Evolutionary conservation across 2,797 vertebrate genomes (phyloP), one percentile per base, ranked within the genome.

Genomic region (Micropoecilia bifurca): DNA sequence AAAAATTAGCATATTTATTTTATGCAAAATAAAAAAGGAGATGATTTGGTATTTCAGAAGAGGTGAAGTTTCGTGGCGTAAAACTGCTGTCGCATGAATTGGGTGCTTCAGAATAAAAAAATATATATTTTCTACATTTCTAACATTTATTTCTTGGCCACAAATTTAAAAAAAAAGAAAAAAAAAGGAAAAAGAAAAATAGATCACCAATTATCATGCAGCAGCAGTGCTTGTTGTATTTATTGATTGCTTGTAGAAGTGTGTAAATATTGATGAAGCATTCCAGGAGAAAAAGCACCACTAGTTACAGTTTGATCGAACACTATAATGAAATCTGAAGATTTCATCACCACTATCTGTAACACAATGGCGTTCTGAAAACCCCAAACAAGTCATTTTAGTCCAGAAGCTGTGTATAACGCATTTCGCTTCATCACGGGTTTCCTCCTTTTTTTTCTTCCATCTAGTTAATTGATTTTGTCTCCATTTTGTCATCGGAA

Each of bases 1-100:
- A 94, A 95, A 91, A 94, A 95, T 94, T 84, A 90, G 94, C 94
- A 94, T 95, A 95, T 94, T 95, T 94, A 94, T 94, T 94, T 94
- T 94, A 95, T 95, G 94, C 94, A 87, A 77, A 84, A 87, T 94
- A 95, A 94, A 93, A 93, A 85, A 84, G 74, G 57, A 25, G 82
- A 80, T 83, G 57, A 90, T 89, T 90, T 88, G 81, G 73, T 82
- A 81, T 88, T 91, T 85, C 83, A 82, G 90, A 93, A 91, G 92
- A 94, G 93, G 90, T 85, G 77, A 89, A 53, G 86, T 90, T 90
- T 89, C 77, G 84, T 82, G 87, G 84, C 87, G 85, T 91, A 85
- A 85, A 84, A 84, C 91, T 95, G 92, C 86, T 90, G 91, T 92
- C 82, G 61, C 87, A 78, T 87, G 83, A 81, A 81, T 71, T 46